These are phyloP conservation scores for Drosophila nigrodunni DNA, from an alignment of 1,140 invertebrate genomes.

Conservation along the genomic window DNA sequence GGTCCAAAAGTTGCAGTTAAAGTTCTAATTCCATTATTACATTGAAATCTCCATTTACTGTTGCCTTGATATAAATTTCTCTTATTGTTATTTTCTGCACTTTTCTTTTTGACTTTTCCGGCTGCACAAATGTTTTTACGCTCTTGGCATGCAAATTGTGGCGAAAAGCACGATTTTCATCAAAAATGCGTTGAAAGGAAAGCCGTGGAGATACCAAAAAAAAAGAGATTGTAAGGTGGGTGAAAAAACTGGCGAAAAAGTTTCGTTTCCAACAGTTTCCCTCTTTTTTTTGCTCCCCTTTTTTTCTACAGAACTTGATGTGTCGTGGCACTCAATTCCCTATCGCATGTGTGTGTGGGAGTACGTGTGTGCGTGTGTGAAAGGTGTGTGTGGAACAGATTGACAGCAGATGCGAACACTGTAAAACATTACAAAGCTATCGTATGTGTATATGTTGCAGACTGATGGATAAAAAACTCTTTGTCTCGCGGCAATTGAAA, in stretches of 20 bases:
- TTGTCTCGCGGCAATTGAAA: conserved; percentile 19
- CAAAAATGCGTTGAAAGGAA: conserved; percentile 24
- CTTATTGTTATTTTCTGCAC: conserved; percentile 53
- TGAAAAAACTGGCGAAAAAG: conserved; percentile 5
- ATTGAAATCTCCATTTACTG: conserved; percentile 28
- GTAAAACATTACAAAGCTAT: conserved; percentile 16
- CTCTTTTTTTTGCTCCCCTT: conserved; percentile 2
- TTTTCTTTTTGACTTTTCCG: conserved; percentile 54
- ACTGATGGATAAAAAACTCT: conserved; percentile 5
- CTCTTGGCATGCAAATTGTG: conserved; percentile 54
- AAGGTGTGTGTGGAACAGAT: conserved; percentile 8
- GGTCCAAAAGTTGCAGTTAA: conserved; percentile 29
- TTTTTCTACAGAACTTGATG: background rate
- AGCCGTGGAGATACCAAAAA: background rate
- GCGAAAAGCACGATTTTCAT: conserved; percentile 31
- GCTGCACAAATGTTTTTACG: conserved; percentile 65
- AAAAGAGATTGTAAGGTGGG: background rate
- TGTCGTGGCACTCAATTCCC: conserved; percentile 16
- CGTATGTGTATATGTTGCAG: background rate
- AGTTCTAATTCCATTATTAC: conserved; percentile 57
- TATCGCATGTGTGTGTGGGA: conserved; percentile 6
- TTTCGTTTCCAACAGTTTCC: conserved; percentile 24
- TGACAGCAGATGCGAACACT: conserved; percentile 5
- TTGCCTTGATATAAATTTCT: conserved; percentile 42
- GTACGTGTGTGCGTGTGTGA: conserved; percentile 3